Evolutionary conservation across 2,888 invertebrate species (phyloP).

Genomic region (Platycheirus rosarum): DNA sequence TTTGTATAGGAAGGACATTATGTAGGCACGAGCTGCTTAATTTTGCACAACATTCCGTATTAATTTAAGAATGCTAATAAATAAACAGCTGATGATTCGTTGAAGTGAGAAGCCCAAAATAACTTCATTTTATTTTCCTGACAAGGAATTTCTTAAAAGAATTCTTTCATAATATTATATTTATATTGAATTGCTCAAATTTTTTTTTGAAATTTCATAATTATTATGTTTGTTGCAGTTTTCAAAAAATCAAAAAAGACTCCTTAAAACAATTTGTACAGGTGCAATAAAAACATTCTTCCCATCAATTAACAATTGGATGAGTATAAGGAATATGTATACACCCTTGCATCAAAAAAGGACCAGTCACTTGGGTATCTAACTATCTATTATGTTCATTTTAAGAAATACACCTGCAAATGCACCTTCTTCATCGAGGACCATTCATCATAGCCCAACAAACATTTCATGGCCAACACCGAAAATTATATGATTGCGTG

Average conservation of each 20-base stretch:
- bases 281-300: slow-evolving; percentile 61
- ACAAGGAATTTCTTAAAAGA: too few species aligned
- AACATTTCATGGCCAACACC: slow-evolving; percentile 67
- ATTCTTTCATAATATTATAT: too few species aligned
- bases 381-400: neutral
- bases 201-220: too few species aligned
- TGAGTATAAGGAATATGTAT: slow-evolving; percentile 20
- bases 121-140: too few species aligned
- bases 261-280: slow-evolving; percentile 45
- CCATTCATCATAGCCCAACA: slow-evolving; percentile 61
- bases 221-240: neutral
- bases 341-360: slow-evolving; percentile 34
- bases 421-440: slow-evolving; percentile 36
- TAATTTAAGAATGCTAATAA: too few species aligned
- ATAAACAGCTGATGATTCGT: too few species aligned
- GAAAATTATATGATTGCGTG: slow-evolving; percentile 71
- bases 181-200: too few species aligned
- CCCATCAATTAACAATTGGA: slow-evolving; percentile 54
- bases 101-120: too few species aligned
- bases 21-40: too few species aligned
- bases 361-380: neutral
- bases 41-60: too few species aligned
- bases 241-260: slow-evolving; percentile 27
- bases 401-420: slow-evolving; percentile 61
- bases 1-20: too few species aligned